Evolutionary conservation across 2,797 vertebrate genomes (phyloP), one percentile per base, ranked within the genome.

Genomic region (Synaphobranchus kaupii): DNA sequence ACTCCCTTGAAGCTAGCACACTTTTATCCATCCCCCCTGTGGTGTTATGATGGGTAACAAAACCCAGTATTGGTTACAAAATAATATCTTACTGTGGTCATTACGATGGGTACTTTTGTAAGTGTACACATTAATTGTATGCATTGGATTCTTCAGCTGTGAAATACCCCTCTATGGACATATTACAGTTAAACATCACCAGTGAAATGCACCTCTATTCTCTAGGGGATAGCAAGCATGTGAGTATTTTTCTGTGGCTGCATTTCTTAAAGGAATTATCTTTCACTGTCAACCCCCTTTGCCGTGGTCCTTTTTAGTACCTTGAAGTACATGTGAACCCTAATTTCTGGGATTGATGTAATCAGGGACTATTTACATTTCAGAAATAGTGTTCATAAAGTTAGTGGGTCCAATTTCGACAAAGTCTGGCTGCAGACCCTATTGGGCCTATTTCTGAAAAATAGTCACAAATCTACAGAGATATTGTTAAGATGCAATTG

Each of bases 71-170:
- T 76, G n/a, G 34, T 56, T 86, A 54, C 48, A 78, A 34, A n/a
- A 15, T 84, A 31, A 44, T 50, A 85, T n/a, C 48, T 52, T 63
- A 39, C 20, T 52, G 80, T 28, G 22, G 82, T 82, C 44, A 83
- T 52, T 71, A 68, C 39, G 44, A 68, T 83, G 63, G 85, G 85
- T 83, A 85, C 31, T 12, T 71, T 68, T 39, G 83, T 47, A 1
- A 60, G 76, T 86, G 85, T 76, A 86, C 80, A 34, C 13, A 84
- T 39, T 52, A 34, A 58, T 10, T 39, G 66, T 39, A 63, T 85
- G 68, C 4, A 34, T 28, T 54, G 13, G 25, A 80, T 12, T 20
- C 1, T 85, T 85, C 83, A 60, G 39, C 52, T 63, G 83, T 54
- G 22, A 87, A 47, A 31, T 47, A 5, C 12, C 10, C 56, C 12